Conservation (phyloP, 2,797 vertebrate species). For the Glossophaga mutica region DNA sequence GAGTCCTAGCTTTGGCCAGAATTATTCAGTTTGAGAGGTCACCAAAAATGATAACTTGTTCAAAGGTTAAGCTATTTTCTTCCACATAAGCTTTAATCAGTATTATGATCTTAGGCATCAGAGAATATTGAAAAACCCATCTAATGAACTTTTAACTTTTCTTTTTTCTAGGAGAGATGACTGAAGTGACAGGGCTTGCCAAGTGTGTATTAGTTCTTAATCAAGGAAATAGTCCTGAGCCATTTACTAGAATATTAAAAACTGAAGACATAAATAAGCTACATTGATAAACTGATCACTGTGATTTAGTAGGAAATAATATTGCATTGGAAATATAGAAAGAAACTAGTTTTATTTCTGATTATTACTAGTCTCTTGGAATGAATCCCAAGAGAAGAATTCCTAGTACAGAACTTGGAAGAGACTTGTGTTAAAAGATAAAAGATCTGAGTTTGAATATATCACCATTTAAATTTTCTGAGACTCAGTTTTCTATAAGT, state of each 20-base stretch:
- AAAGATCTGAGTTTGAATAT: background rate
- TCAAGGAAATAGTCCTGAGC: background rate
- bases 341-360: background rate
- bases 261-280: background rate
- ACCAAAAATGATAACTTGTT: background rate
- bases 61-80: conserved; percentile 45
- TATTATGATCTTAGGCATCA: conserved; percentile 50
- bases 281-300: background rate
- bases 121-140: conserved; percentile 33
- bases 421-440: background rate
- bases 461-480: background rate
- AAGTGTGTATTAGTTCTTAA: background rate
- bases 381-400: background rate
- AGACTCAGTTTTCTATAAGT: background rate
- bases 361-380: background rate
- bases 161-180: background rate
- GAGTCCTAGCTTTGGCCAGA: background rate
- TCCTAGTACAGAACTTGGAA: background rate
- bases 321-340: background rate
- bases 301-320: background rate
- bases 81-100: conserved; percentile 18
- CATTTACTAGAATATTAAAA: conserved; percentile 7
- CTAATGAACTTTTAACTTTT: background rate
- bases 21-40: background rate
- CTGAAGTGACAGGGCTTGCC: background rate